phyloP scores from a whole-genome alignment of 2,113 vertebrate genomes.

The Heptranchias perlo region DNA sequence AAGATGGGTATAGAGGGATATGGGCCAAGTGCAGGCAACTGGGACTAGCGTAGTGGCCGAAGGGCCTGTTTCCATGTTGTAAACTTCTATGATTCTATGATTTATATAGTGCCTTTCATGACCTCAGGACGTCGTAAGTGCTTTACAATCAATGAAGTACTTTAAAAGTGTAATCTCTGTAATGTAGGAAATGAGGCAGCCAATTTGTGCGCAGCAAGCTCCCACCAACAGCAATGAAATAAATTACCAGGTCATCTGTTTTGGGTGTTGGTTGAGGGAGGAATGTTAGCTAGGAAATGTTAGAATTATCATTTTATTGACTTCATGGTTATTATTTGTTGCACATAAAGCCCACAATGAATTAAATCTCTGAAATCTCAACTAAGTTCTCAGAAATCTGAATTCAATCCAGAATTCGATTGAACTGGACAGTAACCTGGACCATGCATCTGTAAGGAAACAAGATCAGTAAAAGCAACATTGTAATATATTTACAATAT shows the following conservation, averaged over 20 bases:
- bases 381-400: background rate
- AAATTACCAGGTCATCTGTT: too few species aligned
- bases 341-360: background rate
- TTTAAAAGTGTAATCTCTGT: background rate
- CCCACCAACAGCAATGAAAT: background rate
- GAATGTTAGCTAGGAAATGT: background rate
- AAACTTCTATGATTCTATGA: too few species aligned
- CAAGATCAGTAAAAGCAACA: background rate
- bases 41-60: too few species aligned
- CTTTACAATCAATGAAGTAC: background rate
- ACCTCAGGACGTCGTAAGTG: background rate
- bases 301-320: background rate
- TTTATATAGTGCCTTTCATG: background rate
- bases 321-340: background rate
- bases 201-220: background rate
- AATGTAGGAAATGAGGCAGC: background rate
- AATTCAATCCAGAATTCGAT: background rate
- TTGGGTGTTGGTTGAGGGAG: background rate
- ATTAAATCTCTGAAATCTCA: background rate
- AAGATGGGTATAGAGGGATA: too few species aligned
- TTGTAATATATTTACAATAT: background rate
- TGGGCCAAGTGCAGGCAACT: too few species aligned
- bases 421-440: background rate
- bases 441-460: background rate
- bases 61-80: too few species aligned